phyloP scores from a whole-genome alignment of 2,797 vertebrate genomes.

The Crypturellus tataupa region DNA sequence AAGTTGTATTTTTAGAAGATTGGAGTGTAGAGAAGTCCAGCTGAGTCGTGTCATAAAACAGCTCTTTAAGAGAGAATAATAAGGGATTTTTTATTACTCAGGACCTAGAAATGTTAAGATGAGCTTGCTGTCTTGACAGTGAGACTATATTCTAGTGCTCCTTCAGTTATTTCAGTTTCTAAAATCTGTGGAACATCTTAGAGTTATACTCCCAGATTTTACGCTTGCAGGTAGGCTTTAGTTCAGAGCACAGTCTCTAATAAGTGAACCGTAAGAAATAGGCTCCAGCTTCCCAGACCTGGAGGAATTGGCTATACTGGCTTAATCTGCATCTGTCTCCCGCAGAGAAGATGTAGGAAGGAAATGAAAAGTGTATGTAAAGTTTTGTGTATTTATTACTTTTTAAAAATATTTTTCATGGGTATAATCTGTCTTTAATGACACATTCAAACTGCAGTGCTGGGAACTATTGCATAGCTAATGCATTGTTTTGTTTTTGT shows the following conservation, averaged over 20 bases:
- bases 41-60: background rate
- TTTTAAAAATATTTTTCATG: slow-evolving; percentile 68
- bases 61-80: slow-evolving; percentile 6
- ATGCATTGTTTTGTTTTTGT: slow-evolving; percentile 84
- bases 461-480: slow-evolving; percentile 78
- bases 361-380: slow-evolving; percentile 60
- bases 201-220: background rate
- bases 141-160: background rate
- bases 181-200: background rate
- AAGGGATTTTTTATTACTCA: background rate
- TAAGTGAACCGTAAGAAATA: slow-evolving; percentile 23
- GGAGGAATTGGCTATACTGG: slow-evolving; percentile 34
- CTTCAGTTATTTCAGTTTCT: slow-evolving; percentile 12
- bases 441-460: slow-evolving; percentile 63
- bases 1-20: background rate
- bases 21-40: background rate
- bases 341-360: slow-evolving; percentile 61
- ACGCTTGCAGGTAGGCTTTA: background rate
- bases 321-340: slow-evolving; percentile 56
- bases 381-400: slow-evolving; percentile 67
- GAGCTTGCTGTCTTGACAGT: background rate
- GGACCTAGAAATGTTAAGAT: background rate
- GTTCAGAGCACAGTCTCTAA: background rate
- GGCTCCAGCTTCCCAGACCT: slow-evolving; percentile 35
- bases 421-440: slow-evolving; percentile 81